Conservation (phyloP, 2,797 vertebrate species). For the Semaprochilodus insignis region DNA sequence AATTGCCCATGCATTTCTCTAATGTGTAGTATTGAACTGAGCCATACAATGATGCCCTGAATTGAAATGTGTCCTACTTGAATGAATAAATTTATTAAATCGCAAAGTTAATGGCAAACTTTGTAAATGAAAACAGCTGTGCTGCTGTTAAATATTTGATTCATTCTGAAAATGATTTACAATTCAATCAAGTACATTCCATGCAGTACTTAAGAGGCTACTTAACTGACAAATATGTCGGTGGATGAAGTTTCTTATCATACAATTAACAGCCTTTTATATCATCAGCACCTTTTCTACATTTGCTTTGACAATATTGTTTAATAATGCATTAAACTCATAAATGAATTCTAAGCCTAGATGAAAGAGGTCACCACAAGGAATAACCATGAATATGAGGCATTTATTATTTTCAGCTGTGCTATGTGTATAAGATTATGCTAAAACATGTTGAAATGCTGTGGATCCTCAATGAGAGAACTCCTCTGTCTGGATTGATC, state of each 20-base stretch:
- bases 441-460: background rate
- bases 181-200: background rate
- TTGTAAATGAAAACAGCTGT: background rate
- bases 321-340: background rate
- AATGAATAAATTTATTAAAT: background rate
- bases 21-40: background rate
- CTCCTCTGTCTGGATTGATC: slow-evolving; percentile 10
- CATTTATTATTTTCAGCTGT: slow-evolving; percentile 11
- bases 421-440: background rate
- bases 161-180: background rate
- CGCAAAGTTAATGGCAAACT: too few species aligned
- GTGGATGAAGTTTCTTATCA: background rate
- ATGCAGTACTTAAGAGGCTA: background rate
- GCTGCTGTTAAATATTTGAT: background rate
- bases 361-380: background rate
- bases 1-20: too few species aligned
- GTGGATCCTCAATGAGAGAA: slow-evolving; percentile 1
- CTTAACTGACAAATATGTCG: background rate
- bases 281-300: background rate
- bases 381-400: slow-evolving; percentile 3
- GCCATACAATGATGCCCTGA: background rate
- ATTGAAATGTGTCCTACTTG: too few species aligned
- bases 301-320: slow-evolving; percentile 1
- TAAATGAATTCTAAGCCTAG: background rate
- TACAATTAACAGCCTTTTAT: background rate